Percentiles rank a stretch among this genome's conserved stretches.
Evolutionary conservation across 2,888 invertebrate species (phyloP).

Genomic region (Globia sparganii): DNA sequence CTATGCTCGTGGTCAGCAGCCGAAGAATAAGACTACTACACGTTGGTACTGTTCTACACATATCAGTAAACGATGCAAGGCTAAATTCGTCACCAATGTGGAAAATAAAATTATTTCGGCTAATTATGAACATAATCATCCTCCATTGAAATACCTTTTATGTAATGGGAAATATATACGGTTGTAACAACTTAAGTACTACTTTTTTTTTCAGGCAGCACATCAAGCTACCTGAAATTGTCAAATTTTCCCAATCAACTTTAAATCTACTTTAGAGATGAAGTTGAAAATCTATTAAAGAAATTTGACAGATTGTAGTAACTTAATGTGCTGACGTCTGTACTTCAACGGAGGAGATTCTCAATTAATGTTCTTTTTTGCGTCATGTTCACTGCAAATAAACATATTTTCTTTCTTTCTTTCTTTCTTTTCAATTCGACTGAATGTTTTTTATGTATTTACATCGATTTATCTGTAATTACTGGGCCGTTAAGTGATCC

Average conservation of each 20-base stretch:
- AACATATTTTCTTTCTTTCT: too few species aligned
- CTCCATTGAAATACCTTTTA: slow-evolving; percentile 15
- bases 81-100: slow-evolving; percentile 18
- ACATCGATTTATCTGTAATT: too few species aligned
- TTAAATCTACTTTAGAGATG: too few species aligned
- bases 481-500: not conserved
- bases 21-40: not conserved
- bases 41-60: slow-evolving; percentile 62
- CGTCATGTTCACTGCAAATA: too few species aligned
- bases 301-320: too few species aligned
- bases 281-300: too few species aligned
- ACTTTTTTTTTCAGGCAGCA: not conserved
- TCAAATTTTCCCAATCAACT: too few species aligned
- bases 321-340: too few species aligned
- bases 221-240: too few species aligned
- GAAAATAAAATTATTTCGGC: slow-evolving; percentile 20
- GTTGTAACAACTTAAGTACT: not conserved
- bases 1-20: slow-evolving; percentile 9
- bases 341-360: not conserved
- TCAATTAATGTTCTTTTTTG: too few species aligned
- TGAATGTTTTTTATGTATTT: not conserved
- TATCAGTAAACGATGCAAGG: slow-evolving; percentile 47
- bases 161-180: slow-evolving; percentile 39
- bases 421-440: too few species aligned
- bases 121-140: slow-evolving; percentile 45